Conservation (phyloP, 1,140 invertebrate species). For the Macrobrachium rosenbergii region DNA sequence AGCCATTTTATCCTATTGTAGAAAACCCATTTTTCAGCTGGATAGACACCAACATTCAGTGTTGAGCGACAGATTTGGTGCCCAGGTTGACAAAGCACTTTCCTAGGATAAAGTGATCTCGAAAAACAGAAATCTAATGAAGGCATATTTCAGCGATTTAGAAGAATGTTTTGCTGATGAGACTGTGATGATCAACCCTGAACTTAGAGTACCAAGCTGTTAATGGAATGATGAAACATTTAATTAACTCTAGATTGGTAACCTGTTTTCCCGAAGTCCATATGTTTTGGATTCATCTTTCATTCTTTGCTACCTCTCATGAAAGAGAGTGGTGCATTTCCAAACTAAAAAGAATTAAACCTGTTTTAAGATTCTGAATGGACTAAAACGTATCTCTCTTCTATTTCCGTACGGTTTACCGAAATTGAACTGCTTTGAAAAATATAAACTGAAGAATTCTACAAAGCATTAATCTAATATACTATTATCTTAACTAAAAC, state of each 20-base stretch:
- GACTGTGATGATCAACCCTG: background rate
- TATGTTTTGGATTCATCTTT: conserved; percentile 1
- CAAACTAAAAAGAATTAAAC: background rate
- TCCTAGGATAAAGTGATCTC: conserved; percentile 10
- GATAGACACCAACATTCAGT: conserved; percentile 1
- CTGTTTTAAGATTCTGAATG: background rate
- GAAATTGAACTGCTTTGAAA: background rate
- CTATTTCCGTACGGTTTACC: too few relatives aligned
- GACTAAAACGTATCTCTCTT: too few relatives aligned
- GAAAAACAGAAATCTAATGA: background rate
- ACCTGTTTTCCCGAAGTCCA: background rate
- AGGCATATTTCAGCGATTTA: background rate
- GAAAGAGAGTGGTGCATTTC: background rate
- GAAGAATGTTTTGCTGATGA: conserved; percentile 11
- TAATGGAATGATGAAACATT: conserved; percentile 10
- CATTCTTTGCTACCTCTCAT: background rate
- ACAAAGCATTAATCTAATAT: background rate
- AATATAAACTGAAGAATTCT: background rate
- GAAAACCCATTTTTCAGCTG: conserved; percentile 2
- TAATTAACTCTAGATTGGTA: background rate
- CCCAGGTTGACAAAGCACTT: conserved; percentile 1
- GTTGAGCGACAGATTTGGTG: too few relatives aligned
- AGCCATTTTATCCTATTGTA: conserved; percentile 4
- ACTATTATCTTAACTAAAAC: background rate
- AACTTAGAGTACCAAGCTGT: too few relatives aligned